Evolutionary conservation across 2,888 invertebrate species (phyloP), one percentile per base, ranked within the genome.

Genomic region (Tribolium freemani): DNA sequence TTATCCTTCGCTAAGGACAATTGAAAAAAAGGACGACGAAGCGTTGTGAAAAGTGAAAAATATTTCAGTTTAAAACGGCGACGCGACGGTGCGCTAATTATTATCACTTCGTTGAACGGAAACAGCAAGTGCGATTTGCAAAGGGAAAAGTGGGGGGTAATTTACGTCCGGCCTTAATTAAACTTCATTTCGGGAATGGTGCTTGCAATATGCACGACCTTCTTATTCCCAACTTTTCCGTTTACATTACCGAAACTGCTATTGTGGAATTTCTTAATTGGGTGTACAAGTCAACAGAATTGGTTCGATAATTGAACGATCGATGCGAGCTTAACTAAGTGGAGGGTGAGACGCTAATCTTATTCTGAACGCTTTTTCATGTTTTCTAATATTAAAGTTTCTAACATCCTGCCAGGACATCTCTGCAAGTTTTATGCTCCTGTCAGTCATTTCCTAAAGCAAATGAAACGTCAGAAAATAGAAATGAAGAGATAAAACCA

Each of bases 1-100:
- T 80, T 74, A 53, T 73, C 75, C 75, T 69, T 71, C 77, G 76
- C 75, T 69, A 76, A 75, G 74, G 76, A 77, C 78, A 77, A 77
- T 78, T 79, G 78, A 76, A 78, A 77, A 76, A 77, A 78, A 75
- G 66, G 53, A 54, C 72, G 64, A 60, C 66, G 50, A 61, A 70
- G 6, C 48, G 38, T 11, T 13, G 56, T 68, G 63, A 72, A 69
- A 69, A 71, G 66, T 60, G 70, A 73, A 73, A 73, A 73, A 67
- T 61, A 56, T 64, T 57, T 50, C 20, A 30, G 45, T 71, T 58
- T 50, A 56, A 61, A 61, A 56, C 44, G 38, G 4, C 51, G 45
- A 10, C 30, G n/a, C 51, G 45, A 10, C 30, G 5, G 10, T 38
- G 20, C 48, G 11, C 45, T 21, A 68, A 68, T 58, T 63, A 63